Evolutionary conservation across 1,140 invertebrate genomes (phyloP).

Genomic region (Zeugodacus cucurbitae): DNA sequence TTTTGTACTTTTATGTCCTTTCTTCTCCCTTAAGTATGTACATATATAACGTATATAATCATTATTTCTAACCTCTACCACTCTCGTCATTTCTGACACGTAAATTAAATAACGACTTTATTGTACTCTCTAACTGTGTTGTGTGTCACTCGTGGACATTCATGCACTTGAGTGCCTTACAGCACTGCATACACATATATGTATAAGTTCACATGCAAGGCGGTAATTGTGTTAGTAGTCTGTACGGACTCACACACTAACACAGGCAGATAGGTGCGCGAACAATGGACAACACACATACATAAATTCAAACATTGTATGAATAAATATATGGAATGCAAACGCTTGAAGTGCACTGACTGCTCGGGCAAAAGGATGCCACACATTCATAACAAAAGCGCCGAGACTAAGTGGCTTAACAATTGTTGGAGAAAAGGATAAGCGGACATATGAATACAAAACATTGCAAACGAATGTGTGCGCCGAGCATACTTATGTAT

Average conservation of each 20-base stretch:
- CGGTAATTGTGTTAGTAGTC: too few species aligned
- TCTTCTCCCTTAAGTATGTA: too few species aligned
- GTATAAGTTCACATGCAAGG: too few species aligned
- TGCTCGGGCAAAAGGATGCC: conserved; percentile 19
- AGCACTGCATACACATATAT: too few species aligned
- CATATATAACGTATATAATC: not conserved
- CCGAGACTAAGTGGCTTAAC: conserved; percentile 29
- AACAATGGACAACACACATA: too few species aligned
- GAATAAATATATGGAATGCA: not conserved
- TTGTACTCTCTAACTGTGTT: not conserved
- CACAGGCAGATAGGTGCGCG: too few species aligned
- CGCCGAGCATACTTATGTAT: not conserved
- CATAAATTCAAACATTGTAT: too few species aligned
- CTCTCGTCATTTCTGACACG: not conserved
- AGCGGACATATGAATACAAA: conserved; percentile 1
- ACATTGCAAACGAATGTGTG: not conserved
- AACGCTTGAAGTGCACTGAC: not conserved
- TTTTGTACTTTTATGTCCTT: too few species aligned
- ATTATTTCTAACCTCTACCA: not conserved
- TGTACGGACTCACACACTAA: too few species aligned
- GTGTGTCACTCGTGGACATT: not conserved
- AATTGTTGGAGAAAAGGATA: conserved; percentile 28
- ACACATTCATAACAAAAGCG: conserved; percentile 28
- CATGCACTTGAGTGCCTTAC: not conserved
- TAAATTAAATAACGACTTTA: not conserved